Conservation (phyloP, 2,888 invertebrate genomes). For the Conchocele bisecta region DNA sequence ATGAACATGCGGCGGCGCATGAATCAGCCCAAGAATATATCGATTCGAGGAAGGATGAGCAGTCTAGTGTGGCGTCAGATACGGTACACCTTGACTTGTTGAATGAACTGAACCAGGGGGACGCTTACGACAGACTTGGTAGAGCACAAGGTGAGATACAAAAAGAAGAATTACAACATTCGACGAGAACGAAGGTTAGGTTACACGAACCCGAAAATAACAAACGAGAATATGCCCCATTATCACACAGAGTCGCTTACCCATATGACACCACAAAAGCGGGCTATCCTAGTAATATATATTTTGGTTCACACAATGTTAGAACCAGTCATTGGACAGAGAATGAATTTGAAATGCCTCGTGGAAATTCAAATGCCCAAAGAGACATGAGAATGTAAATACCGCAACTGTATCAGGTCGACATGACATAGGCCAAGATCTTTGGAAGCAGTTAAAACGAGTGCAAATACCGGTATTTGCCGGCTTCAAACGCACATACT, state of each 20-base stretch:
- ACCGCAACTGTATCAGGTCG: not conserved
- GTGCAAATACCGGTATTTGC: slow-evolving; percentile 19
- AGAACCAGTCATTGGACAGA: too few relatives aligned
- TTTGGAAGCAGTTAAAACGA: slow-evolving; percentile 16
- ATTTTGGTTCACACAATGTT: too few relatives aligned
- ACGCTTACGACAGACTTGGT: not conserved
- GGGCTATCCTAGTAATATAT: too few relatives aligned
- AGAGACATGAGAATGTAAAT: too few relatives aligned
- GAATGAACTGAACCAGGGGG: not conserved
- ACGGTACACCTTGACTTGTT: not conserved
- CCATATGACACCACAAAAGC: too few relatives aligned
- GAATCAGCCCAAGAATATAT: not conserved
- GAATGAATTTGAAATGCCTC: too few relatives aligned
- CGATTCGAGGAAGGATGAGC: not conserved
- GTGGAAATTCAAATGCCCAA: too few relatives aligned
- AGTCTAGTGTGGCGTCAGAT: not conserved
- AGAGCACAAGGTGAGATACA: not conserved
- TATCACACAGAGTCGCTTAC: too few relatives aligned
- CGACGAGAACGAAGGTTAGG: too few relatives aligned
- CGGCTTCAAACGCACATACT: slow-evolving; percentile 9
- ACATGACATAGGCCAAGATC: not conserved
- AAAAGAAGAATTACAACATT: not conserved
- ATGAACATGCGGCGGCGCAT: not conserved
- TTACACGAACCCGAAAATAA: too few relatives aligned
- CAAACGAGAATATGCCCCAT: too few relatives aligned